These are phyloP conservation scores for Megaceryle maxima DNA, from an alignment of 2,113 vertebrate species.

Conservation along the genomic window DNA sequence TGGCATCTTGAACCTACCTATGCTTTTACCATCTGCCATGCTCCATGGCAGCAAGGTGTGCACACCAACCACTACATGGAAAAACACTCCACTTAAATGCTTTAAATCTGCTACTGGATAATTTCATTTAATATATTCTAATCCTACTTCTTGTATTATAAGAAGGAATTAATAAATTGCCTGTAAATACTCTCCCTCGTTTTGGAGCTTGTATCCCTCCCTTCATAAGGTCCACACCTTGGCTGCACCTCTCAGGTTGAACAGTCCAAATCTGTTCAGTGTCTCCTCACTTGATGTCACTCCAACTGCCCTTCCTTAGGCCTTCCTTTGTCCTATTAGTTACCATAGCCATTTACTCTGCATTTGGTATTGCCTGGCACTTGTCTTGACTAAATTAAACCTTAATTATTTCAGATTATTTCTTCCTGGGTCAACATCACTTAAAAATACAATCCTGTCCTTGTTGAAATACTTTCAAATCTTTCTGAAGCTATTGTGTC, in stretches of 20 bases:
- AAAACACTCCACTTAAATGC: not conserved
- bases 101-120: not conserved
- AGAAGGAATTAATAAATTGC: not conserved
- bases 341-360: not conserved
- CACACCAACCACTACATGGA: accelerated
- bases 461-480: not conserved
- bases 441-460: not conserved
- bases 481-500: not conserved
- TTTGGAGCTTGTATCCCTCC: not conserved
- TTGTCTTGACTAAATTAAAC: not conserved
- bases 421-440: not conserved
- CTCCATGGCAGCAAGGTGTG: accelerated
- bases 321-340: not conserved
- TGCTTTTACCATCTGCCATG: accelerated
- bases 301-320: not conserved
- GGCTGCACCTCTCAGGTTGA: not conserved
- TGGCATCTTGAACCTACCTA: not conserved
- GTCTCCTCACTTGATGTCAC: accelerated
- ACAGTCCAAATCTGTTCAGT: not conserved
- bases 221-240: accelerated
- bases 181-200: not conserved
- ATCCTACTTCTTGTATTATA: too few relatives aligned
- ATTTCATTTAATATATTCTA: not conserved
- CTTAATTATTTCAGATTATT: not conserved
- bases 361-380: not conserved